Conservation (phyloP, 2,888 invertebrate genomes). For the Mechanitis messenoides region DNA sequence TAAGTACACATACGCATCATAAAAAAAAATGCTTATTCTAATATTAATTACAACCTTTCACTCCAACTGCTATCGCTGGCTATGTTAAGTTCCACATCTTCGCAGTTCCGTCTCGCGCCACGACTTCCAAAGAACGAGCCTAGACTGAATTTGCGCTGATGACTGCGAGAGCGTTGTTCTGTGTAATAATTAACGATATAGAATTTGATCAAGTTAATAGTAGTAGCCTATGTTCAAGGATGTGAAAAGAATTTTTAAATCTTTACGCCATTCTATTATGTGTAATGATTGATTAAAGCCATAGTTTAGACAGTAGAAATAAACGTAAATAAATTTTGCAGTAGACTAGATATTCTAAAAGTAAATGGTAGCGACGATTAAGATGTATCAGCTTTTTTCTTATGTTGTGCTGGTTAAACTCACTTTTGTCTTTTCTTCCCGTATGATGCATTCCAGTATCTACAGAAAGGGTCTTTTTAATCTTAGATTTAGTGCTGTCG, state of each 20-base stretch:
- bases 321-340: too few relatives aligned
- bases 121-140: constrained; percentile 66
- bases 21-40: too few relatives aligned
- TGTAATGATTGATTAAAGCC: too few relatives aligned
- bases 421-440: constrained; percentile 62
- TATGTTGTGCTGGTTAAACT: constrained; percentile 20
- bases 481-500: constrained; percentile 64
- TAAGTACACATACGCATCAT: too few relatives aligned
- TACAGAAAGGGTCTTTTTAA: constrained; percentile 71
- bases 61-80: constrained; percentile 71
- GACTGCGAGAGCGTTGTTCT: constrained; percentile 42
- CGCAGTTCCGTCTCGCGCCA: constrained; percentile 51
- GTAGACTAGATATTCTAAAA: too few relatives aligned
- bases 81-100: constrained; percentile 66
- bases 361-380: too few relatives aligned
- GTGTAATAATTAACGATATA: neutral
- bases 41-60: constrained; percentile 49
- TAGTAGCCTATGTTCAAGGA: too few relatives aligned
- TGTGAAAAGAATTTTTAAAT: too few relatives aligned
- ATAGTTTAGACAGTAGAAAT: too few relatives aligned
- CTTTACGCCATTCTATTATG: too few relatives aligned
- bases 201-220: too few relatives aligned
- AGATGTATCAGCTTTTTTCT: too few relatives aligned
- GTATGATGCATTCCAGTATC: constrained; percentile 74
- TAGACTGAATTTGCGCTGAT: constrained; percentile 69